Percentiles rank a stretch among this genome's conserved stretches.
These are phyloP conservation scores for Tiliqua scincoides DNA, from an alignment of 2,113 vertebrate genomes.

Conservation along the genomic window DNA sequence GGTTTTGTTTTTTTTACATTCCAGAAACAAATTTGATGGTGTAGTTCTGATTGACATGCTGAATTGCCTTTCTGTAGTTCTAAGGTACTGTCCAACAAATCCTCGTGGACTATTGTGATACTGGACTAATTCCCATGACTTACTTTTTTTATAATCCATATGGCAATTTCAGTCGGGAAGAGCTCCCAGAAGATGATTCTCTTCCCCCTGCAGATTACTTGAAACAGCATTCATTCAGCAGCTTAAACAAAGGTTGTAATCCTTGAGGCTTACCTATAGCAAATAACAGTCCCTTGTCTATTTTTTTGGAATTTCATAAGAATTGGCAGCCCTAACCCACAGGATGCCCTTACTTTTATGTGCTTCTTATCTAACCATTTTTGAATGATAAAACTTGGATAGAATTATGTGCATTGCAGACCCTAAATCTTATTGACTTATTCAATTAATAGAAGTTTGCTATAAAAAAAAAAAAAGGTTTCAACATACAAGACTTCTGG, in stretches of 20 bases:
- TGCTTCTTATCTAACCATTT: background rate
- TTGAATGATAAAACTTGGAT: background rate
- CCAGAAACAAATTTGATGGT: background rate
- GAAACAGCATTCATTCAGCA: background rate
- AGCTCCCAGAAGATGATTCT: background rate
- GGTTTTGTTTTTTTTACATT: background rate
- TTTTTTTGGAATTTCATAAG: slow-evolving; percentile 12
- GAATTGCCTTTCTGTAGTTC: slow-evolving; percentile 36
- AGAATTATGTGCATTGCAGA: background rate
- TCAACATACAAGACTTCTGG: background rate
- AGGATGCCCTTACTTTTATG: background rate
- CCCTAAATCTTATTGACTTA: background rate
- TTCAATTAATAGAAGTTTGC: background rate
- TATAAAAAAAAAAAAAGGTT: background rate
- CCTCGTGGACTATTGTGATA: background rate
- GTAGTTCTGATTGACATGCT: slow-evolving; percentile 22
- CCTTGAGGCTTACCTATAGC: background rate
- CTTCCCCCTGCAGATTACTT: background rate
- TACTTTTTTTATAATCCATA: slow-evolving; percentile 4
- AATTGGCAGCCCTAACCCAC: background rate
- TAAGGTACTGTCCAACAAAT: background rate
- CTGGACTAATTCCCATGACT: background rate
- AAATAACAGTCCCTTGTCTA: slow-evolving; percentile 5
- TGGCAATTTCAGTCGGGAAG: accelerated
- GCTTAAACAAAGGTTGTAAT: slow-evolving; percentile 12